phyloP scores from a whole-genome alignment of 1,140 invertebrate species.

The Diachasma alloeum region DNA sequence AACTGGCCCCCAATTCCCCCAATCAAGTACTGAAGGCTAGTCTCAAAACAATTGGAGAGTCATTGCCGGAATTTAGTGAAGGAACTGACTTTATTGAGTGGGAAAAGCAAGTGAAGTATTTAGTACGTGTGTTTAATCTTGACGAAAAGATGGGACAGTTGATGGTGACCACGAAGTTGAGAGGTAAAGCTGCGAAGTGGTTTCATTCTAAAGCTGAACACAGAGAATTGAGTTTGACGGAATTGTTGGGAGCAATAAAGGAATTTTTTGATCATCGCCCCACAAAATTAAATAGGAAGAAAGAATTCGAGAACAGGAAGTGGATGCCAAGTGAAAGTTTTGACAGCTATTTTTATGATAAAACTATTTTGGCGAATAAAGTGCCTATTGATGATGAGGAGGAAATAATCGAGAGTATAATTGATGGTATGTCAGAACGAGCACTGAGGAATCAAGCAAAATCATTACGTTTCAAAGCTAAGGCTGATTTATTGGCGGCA shows the following conservation, averaged over 20 bases:
- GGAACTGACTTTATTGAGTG: background rate
- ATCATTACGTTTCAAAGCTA: too few species aligned
- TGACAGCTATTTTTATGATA: conserved; percentile 24
- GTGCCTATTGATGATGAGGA: conserved; percentile 17
- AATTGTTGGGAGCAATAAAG: conserved; percentile 14
- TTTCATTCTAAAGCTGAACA: conserved; percentile 21
- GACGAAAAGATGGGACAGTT: conserved; percentile 14
- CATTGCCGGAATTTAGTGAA: background rate
- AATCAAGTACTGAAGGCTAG: too few species aligned
- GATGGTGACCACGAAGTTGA: conserved; percentile 20
- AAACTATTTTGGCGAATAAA: conserved; percentile 21
- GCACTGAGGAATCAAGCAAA: conserved; percentile 18
- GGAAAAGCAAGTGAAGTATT: background rate
- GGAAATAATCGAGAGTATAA: conserved; percentile 26
- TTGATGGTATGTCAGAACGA: conserved; percentile 25
- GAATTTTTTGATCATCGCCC: conserved; percentile 25
- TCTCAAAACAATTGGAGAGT: background rate
- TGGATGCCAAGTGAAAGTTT: conserved; percentile 15
- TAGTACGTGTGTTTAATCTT: background rate
- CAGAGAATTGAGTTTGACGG: background rate
- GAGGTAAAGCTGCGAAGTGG: conserved; percentile 21
- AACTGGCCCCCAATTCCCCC: background rate
- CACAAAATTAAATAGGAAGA: background rate
- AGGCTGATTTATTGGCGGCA: too few species aligned
- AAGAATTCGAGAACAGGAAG: conserved; percentile 24